These are phyloP conservation scores for Cassiopea andromeda DNA, from an alignment of 30 jellyfish, hydroid and myxozoan genomes.

Conservation along the genomic window DNA sequence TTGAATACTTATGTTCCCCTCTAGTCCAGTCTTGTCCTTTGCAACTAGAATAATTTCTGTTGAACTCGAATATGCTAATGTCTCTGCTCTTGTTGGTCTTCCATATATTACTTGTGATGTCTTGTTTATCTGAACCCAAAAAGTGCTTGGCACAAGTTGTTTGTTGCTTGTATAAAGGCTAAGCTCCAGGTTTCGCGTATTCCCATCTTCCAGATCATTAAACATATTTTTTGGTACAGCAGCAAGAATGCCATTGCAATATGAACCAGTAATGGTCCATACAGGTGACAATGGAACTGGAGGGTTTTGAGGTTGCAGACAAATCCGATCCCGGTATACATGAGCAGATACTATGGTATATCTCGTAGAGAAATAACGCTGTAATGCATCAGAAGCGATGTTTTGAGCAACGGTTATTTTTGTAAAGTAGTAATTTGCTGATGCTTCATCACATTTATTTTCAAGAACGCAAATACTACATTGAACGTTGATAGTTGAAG, in stretches of 20 bases:
- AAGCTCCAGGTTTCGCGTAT: constrained; percentile 71
- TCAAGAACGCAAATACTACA: constrained; percentile 80
- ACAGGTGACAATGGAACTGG: constrained; percentile 63
- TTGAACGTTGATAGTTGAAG: constrained; percentile 30
- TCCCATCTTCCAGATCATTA: constrained; percentile 91
- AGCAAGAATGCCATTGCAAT: constrained; percentile 82
- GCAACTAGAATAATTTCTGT: constrained; percentile 51
- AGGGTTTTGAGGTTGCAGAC: constrained; percentile 76
- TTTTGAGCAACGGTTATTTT: constrained; percentile 17
- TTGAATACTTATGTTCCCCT: constrained; percentile 42
- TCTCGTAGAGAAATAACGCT: constrained; percentile 29
- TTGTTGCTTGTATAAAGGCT: constrained; percentile 22
- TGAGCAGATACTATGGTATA: constrained; percentile 39
- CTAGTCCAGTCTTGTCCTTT: constrained; percentile 76
- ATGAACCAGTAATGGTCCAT: constrained; percentile 68
- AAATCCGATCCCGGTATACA: constrained; percentile 31
- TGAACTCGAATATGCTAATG: constrained; percentile 5
- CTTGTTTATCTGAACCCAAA: constrained; percentile 83
- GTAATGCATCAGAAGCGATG: constrained; percentile 50
- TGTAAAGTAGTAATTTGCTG: constrained; percentile 48
- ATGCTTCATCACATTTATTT: constrained; percentile 74
- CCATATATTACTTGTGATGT: constrained; percentile 62
- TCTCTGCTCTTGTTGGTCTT: constrained; percentile 56
- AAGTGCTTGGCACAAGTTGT: constrained; percentile 9
- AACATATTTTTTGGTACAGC: constrained; percentile 77